phyloP scores from a whole-genome alignment of 2,113 vertebrate species.

The Syngnathoides biaculeatus region DNA sequence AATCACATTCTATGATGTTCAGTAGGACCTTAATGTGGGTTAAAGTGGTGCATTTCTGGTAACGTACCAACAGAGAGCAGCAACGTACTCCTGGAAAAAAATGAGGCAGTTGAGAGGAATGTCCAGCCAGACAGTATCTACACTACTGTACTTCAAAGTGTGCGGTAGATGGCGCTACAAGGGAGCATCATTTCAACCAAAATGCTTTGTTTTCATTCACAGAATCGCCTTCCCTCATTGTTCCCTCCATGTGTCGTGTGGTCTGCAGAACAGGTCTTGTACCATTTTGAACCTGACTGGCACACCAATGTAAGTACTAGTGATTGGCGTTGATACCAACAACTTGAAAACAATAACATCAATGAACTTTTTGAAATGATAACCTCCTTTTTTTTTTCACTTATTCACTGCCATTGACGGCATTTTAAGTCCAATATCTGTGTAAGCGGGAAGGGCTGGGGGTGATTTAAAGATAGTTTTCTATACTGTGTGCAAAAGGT shows the following conservation, averaged over 20 bases:
- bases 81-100: constrained; percentile 8
- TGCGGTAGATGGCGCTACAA: neutral
- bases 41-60: neutral
- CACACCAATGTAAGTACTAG: neutral
- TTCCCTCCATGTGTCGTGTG: neutral
- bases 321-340: too few species aligned
- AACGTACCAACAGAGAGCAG: constrained; percentile 56
- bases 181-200: neutral
- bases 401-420: too few species aligned
- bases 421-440: too few species aligned
- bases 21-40: neutral
- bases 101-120: neutral
- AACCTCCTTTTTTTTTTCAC: too few species aligned
- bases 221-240: neutral
- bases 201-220: neutral
- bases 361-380: too few species aligned
- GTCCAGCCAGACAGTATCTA: neutral
- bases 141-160: neutral
- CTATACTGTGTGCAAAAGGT: too few species aligned
- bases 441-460: too few species aligned
- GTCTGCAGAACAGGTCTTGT: neutral
- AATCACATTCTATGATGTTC: neutral
- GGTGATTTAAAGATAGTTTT: too few species aligned
- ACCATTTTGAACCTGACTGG: neutral
- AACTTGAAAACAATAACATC: too few species aligned